Conservation (phyloP, 2,113 vertebrate species). For the Gorsachius goisagi region DNA sequence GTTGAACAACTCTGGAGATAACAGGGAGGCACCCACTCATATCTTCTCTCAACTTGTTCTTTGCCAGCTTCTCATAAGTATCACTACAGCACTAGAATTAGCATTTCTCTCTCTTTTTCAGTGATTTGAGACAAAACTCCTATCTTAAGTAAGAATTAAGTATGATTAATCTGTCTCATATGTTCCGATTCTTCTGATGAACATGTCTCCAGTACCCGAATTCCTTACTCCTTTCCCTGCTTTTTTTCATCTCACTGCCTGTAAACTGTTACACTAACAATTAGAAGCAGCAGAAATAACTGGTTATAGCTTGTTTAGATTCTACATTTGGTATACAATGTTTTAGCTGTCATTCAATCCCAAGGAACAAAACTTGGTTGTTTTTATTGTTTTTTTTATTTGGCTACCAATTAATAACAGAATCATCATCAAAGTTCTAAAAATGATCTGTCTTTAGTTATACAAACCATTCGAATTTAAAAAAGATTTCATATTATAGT, state of each 20-base stretch:
- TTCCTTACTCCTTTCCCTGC: neutral
- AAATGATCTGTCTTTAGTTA: neutral
- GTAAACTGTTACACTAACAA: neutral
- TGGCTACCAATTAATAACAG: neutral
- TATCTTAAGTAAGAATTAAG: neutral
- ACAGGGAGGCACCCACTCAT: neutral
- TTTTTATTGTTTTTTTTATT: neutral
- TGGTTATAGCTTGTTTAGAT: neutral
- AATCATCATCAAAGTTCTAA: neutral
- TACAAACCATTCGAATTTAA: neutral
- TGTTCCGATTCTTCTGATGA: neutral
- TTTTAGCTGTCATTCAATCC: neutral
- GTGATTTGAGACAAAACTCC: neutral
- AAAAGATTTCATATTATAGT: neutral
- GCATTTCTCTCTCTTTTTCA: neutral
- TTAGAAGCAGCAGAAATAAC: neutral
- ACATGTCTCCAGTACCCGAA: neutral
- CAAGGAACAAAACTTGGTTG: neutral
- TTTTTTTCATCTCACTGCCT: neutral
- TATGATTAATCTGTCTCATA: neutral
- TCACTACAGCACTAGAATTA: neutral
- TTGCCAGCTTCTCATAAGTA: neutral
- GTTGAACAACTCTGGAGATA: neutral
- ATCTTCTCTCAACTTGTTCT: neutral
- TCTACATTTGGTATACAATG: neutral